Evolutionary conservation across 2,888 invertebrate genomes (phyloP), one percentile per base, ranked within the genome.

Genomic region (Sepioteuthis lessoniana): DNA sequence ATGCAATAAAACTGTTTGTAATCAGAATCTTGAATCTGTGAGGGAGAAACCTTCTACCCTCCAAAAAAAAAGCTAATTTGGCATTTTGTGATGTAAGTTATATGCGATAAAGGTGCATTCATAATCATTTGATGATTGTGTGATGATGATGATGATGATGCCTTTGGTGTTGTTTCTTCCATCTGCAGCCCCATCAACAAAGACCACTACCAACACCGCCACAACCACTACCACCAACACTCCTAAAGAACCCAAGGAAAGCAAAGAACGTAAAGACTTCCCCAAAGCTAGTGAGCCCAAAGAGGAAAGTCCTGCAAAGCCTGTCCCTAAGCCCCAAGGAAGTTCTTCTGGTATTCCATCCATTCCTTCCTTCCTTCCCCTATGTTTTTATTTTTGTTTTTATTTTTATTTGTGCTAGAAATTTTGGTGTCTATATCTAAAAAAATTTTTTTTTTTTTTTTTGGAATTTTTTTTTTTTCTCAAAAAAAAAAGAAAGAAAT

Each of bases 121-220:
- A 13, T 35, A 76, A 28, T 31, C n/a, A 31, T n/a, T n/a, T 76
- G 76, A 76, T 76, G n/a, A 76, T n/a, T n/a, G n/a, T 31, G n/a
- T 76, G 76, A 35, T 76, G 25, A 55, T 55, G 55, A 55, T 55
- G 35, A 76, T n/a, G 76, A 76, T 76, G 76, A 76, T 76, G n/a
- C n/a, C 35, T n/a, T 76, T 76, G 76, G 76, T 76, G n/a, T 76
- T 76, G 76, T 76, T 76, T 76, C 76, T 76, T 76, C 35, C 76
- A 16, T 76, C 76, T n/a, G 13, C n/a, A 76, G n/a, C n/a, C n/a
- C 76, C 76, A n/a, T n/a, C 76, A 76, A 1, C 76, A 76, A n/a
- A 76, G 76, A 76, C 8, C 31, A 76, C 31, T 13, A 76, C 76
- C 76, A 76, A 21, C 76, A 76, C 76, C n/a, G 10, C n/a, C 76